phyloP scores from a whole-genome alignment of 2,797 vertebrate genomes.

The Notolabrus celidotus region DNA sequence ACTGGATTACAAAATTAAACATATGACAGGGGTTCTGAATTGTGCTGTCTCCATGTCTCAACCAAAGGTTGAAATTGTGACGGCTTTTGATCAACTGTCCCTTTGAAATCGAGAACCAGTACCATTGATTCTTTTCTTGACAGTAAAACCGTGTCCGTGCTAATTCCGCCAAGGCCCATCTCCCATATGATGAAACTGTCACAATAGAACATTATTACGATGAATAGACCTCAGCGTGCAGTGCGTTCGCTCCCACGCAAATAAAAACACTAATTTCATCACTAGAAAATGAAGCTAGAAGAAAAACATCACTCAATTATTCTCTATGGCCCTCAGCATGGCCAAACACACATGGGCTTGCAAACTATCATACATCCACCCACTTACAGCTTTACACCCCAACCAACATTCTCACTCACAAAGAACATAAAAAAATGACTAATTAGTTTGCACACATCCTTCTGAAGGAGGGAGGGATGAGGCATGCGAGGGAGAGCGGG shows the following conservation, averaged over 20 bases:
- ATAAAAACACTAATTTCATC: conserved; percentile 36
- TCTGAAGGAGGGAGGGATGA: conserved; percentile 19
- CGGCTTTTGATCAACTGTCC: conserved; percentile 14
- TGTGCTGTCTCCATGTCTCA: not conserved
- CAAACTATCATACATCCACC: conserved; percentile 11
- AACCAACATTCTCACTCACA: conserved; percentile 14
- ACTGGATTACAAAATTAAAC: conserved; percentile 13
- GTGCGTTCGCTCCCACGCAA: conserved; percentile 23
- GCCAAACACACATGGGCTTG: conserved; percentile 8
- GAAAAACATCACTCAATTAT: conserved; percentile 27
- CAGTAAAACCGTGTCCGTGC: conserved; percentile 8
- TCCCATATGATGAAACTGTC: conserved; percentile 43
- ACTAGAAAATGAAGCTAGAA: conserved; percentile 12
- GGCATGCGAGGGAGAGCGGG: not conserved
- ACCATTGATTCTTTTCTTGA: conserved; percentile 4
- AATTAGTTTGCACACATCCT: conserved; percentile 39
- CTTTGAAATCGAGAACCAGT: not conserved
- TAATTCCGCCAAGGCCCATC: conserved; percentile 44
- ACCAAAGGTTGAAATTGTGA: not conserved
- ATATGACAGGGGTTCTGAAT: not conserved
- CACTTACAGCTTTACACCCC: conserved; percentile 6
- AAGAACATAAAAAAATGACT: conserved; percentile 15
- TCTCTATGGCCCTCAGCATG: conserved; percentile 3
- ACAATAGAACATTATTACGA: conserved; percentile 32
- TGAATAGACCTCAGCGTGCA: conserved; percentile 24